Percentiles rank a stretch among this genome's conserved stretches.
These are phyloP conservation scores for Bombus turneri DNA, from an alignment of 1,140 invertebrate genomes.

Conservation along the genomic window DNA sequence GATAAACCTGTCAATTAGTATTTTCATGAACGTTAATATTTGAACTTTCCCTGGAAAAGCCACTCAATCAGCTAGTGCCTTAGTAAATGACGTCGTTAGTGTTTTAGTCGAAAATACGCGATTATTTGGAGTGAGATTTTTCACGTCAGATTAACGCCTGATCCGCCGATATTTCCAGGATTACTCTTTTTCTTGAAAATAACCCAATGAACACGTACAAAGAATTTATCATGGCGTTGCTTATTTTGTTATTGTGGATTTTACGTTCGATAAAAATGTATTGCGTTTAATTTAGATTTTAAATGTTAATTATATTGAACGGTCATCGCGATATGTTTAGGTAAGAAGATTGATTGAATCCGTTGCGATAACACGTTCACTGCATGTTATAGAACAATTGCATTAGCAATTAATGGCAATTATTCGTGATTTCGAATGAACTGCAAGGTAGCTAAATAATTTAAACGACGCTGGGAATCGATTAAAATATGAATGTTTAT, in stretches of 20 bases:
- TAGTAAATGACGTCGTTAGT: not conserved
- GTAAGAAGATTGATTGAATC: not conserved
- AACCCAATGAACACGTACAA: not conserved
- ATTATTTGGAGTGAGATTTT: constrained; percentile 1
- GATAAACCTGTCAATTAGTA: not conserved
- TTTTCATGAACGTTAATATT: not conserved
- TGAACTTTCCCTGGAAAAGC: not conserved
- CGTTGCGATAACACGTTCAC: too few relatives aligned
- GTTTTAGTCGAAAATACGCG: not conserved
- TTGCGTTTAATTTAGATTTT: not conserved
- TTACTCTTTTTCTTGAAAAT: not conserved
- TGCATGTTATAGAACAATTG: not conserved
- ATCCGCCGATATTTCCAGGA: not conserved
- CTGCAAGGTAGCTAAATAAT: not conserved
- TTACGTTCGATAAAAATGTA: not conserved
- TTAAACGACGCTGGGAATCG: not conserved
- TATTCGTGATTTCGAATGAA: not conserved
- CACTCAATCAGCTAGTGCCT: too few relatives aligned
- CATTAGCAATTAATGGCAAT: not conserved
- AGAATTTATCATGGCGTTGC: not conserved
- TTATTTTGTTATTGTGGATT: not conserved
- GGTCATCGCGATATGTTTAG: too few relatives aligned
- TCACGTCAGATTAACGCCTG: constrained; percentile 1
- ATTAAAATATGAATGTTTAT: constrained; percentile 3
- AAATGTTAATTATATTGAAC: not conserved